Conservation (phyloP, 2,888 invertebrate species). For the Panopea generosa region DNA sequence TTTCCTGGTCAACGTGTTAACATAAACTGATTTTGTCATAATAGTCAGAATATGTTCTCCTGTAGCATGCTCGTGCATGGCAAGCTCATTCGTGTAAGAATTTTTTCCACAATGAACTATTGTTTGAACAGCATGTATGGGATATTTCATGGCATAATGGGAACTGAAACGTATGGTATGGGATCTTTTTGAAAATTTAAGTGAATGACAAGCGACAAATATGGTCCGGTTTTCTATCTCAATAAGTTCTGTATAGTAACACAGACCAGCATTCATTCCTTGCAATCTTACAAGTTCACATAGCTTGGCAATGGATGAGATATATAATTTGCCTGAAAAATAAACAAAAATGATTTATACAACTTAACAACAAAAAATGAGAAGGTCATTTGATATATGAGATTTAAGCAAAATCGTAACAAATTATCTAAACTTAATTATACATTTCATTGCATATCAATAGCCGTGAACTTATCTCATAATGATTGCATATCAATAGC, state of each 20-base stretch:
- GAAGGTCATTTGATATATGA: too few species aligned
- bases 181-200: neutral
- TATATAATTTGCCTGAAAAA: slow-evolving; percentile 43
- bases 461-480: too few species aligned
- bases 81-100: slow-evolving; percentile 6
- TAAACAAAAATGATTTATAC: too few species aligned
- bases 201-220: neutral
- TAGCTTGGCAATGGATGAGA: slow-evolving; percentile 47
- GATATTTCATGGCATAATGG: neutral
- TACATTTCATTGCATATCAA: too few species aligned
- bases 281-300: slow-evolving; percentile 43
- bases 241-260: slow-evolving; percentile 20
- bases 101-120: slow-evolving; percentile 30
- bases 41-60: slow-evolving; percentile 3
- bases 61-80: slow-evolving; percentile 15
- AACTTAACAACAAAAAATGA: too few species aligned
- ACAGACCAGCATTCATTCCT: slow-evolving; percentile 32
- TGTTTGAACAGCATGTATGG: slow-evolving; percentile 12
- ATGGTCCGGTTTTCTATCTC: slow-evolving; percentile 1
- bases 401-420: too few species aligned
- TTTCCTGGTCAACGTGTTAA: slow-evolving; percentile 25
- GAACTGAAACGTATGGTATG: neutral
- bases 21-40: slow-evolving; percentile 19
- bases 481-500: too few species aligned
- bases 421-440: too few species aligned